Percentiles rank a stretch among this genome's conserved stretches.
These are phyloP conservation scores for Nematostella vectensis DNA, from an alignment of 92 coral and sea anemone species.

Conservation along the genomic window DNA sequence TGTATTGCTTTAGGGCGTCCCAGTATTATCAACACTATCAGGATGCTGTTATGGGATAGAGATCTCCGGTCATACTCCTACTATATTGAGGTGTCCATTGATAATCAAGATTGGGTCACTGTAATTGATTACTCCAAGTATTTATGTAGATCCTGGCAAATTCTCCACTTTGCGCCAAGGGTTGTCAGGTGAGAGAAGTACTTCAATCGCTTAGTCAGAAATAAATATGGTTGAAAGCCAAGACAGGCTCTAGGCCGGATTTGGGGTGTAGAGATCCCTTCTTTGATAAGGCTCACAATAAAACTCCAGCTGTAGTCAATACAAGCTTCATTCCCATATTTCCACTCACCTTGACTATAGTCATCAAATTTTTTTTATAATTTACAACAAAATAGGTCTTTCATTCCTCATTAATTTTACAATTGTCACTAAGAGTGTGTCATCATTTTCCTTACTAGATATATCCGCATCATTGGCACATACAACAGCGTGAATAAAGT, in stretches of 20 bases:
- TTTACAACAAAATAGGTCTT: too few relatives aligned
- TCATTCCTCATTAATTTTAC: too few relatives aligned
- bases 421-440: not conserved
- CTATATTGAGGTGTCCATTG: conserved; percentile 90
- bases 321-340: too few relatives aligned
- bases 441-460: conserved; percentile 28
- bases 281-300: too few relatives aligned
- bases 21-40: conserved; percentile 80
- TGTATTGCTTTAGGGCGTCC: conserved; percentile 80
- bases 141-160: conserved; percentile 90
- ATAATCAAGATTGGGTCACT: conserved; percentile 84
- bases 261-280: too few relatives aligned
- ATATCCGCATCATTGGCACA: conserved; percentile 75
- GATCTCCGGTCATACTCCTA: conserved; percentile 86
- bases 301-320: too few relatives aligned
- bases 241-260: too few relatives aligned
- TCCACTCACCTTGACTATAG: too few relatives aligned
- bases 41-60: conserved; percentile 81
- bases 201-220: not conserved
- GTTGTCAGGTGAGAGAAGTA: conserved; percentile 70
- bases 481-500: conserved; percentile 90
- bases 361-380: too few relatives aligned
- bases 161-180: conserved; percentile 71
- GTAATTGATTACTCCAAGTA: conserved; percentile 83
- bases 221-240: not conserved